A percentile compares a stretch with the other conserved stretches of the same genome.
These are phyloP conservation scores for Rambutsinella grinnellia DNA, from an alignment of 2,888 invertebrate species.

Conservation along the genomic window DNA sequence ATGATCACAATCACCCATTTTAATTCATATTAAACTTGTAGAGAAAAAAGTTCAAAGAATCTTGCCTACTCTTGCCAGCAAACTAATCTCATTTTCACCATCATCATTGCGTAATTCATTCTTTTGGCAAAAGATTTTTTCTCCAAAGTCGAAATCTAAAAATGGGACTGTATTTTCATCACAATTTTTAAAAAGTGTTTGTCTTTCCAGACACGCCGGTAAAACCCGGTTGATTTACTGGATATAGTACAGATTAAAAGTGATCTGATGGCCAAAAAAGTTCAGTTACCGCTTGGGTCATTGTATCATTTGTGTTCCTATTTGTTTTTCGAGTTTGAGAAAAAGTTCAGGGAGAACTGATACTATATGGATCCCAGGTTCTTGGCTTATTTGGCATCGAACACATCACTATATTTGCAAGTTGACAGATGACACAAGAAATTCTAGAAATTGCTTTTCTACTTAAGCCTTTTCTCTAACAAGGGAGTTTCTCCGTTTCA, in stretches of 20 bases:
- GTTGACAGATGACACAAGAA: constrained; percentile 47
- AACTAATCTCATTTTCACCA: constrained; percentile 33
- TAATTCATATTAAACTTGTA: no score
- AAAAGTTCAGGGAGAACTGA: neutral
- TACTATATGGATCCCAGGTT: neutral
- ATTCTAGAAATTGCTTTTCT: neutral
- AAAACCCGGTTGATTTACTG: no score
- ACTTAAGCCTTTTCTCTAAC: neutral
- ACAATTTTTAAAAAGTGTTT: neutral
- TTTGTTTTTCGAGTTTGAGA: no score
- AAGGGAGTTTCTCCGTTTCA: neutral
- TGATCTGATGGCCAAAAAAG: no score
- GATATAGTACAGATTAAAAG: no score
- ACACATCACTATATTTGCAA: constrained; percentile 48
- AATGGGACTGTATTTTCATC: no score
- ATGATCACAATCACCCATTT: neutral
- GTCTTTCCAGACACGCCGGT: no score
- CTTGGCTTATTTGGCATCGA: neutral
- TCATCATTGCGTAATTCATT: neutral
- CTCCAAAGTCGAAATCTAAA: neutral
- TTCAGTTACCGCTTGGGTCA: no score
- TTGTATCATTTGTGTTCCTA: no score
- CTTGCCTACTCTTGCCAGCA: constrained; percentile 27
- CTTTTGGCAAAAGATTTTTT: neutral
- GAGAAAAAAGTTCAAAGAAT: no score